Base-by-base conservation (phyloP, 2,888 invertebrate genomes). In the Drosophila buzzatii region DNA sequence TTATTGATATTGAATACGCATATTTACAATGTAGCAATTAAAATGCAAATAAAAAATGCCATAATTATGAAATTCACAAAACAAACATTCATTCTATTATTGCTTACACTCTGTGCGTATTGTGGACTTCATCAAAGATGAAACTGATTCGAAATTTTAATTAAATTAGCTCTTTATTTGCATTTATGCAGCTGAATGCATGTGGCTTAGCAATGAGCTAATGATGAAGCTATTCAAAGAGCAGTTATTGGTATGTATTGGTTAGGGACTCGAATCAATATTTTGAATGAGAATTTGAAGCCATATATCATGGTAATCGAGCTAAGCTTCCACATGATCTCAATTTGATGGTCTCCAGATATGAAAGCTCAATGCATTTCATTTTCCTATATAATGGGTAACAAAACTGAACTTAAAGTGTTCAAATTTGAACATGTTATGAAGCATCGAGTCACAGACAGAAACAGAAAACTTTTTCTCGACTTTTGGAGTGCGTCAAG, bases 1-100 rank as follows among this genome's bases (percentile, higher is more conserved):
- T 89, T 85, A 85, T 85, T 85, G 89, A 89, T 85, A 85, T 85
- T 85, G 72, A 85, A 87, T 79, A 76, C 42, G 63, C 83, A 63
- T 84, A 89, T 85, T 80, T 85, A 89, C 80, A 89, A 89, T 85
- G 85, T 85, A 89, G 85, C 82, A 89, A 85, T 87, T 79, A 76
- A 81, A 81, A 74, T 70, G 79, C 83, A 87, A 85, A 81, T 78
- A 88, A 53, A 53, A 52, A 91, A 89, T 86, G 90, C 90, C 89
- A 91, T 91, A 90, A 90, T 87, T 91, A 91, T 89, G 87, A 84
- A 88, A 76, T 78, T 80, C 76, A 80, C 33, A 79, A 82, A 83
- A 47, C 61, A 71, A 62, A 66, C 49, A 18, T 37, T 44, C 27
- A 20, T 63, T 63, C 16, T 9, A 7, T 16, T 27, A n/a, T 58